Conservation (phyloP, 2,797 vertebrate genomes). For the Lerista edwardsae region DNA sequence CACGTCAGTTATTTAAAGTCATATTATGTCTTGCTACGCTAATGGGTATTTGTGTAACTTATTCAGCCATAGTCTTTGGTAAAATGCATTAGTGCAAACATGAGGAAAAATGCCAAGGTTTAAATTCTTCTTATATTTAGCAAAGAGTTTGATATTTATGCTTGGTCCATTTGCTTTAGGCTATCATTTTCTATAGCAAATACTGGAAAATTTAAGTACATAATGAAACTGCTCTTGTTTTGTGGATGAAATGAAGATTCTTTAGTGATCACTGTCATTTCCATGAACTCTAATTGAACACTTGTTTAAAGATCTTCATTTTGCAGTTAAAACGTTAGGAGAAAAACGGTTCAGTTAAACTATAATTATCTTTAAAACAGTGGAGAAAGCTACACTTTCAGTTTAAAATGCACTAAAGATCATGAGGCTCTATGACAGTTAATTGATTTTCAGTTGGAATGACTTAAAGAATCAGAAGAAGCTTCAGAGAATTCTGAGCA, state of each 20-base stretch:
- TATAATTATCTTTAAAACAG: background rate
- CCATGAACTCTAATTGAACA: background rate
- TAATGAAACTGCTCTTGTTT: conserved; percentile 10
- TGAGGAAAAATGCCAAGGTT: conserved; percentile 68
- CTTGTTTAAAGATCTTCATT: background rate
- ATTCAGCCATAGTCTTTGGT: conserved; percentile 62
- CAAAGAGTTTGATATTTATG: conserved; percentile 59
- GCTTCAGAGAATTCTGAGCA: background rate
- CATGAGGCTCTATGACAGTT: background rate
- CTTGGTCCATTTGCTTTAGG: conserved; percentile 57
- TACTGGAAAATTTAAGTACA: conserved; percentile 49
- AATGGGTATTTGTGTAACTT: conserved; percentile 63
- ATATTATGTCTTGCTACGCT: conserved; percentile 63
- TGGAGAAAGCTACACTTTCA: background rate
- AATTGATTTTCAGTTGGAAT: background rate
- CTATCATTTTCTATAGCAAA: conserved; percentile 56
- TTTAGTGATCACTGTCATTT: background rate
- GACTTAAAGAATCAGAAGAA: background rate
- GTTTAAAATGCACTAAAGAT: background rate
- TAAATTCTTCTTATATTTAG: conserved; percentile 57
- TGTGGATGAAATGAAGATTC: background rate
- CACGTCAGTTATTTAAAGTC: conserved; percentile 56
- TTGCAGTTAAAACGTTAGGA: background rate
- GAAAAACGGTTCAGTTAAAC: background rate
- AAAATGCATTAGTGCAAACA: conserved; percentile 61